These are phyloP conservation scores for Campylorhamphus procurvoides DNA, from an alignment of 2,113 vertebrate species.

Conservation along the genomic window DNA sequence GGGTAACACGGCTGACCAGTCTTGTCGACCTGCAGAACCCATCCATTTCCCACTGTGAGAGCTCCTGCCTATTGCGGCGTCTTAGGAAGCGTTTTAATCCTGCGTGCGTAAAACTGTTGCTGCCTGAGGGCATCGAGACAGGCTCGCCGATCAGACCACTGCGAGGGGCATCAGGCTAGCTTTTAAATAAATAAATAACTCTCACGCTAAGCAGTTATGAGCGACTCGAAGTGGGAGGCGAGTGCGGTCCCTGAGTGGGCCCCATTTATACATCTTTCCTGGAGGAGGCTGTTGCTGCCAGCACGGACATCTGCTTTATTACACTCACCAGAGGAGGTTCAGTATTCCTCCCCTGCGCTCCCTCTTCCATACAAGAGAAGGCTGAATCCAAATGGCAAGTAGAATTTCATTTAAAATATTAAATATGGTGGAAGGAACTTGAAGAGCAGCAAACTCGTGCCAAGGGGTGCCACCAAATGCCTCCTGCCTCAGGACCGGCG, in stretches of 20 bases:
- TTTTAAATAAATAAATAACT: not conserved
- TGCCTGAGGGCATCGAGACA: not conserved
- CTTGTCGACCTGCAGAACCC: not conserved
- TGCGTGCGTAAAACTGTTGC: not conserved
- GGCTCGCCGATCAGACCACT: not conserved
- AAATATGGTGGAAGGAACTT: not conserved
- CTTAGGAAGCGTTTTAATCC: not conserved
- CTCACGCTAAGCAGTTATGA: conserved; percentile 55
- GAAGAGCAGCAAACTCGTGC: not conserved
- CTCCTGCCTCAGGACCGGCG: not conserved
- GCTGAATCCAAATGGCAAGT: not conserved
- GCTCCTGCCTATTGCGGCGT: not conserved
- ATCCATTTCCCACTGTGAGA: not conserved
- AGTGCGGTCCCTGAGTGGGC: conserved; percentile 60
- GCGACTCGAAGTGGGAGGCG: conserved; percentile 62
- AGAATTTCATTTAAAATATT: not conserved
- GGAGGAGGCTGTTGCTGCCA: conserved; percentile 66
- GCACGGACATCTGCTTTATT: conserved; percentile 76
- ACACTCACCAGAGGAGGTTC: conserved; percentile 43
- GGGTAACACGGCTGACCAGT: not conserved
- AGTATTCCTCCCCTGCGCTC: not conserved
- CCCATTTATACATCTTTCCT: conserved; percentile 41
- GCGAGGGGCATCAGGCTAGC: not conserved
- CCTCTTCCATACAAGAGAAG: not conserved
- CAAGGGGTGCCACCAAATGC: not conserved